A percentile compares a stretch with the other conserved stretches of the same genome.
These are phyloP conservation scores for Galerucella pusilla DNA, from an alignment of 2,888 invertebrate genomes.

Conservation along the genomic window DNA sequence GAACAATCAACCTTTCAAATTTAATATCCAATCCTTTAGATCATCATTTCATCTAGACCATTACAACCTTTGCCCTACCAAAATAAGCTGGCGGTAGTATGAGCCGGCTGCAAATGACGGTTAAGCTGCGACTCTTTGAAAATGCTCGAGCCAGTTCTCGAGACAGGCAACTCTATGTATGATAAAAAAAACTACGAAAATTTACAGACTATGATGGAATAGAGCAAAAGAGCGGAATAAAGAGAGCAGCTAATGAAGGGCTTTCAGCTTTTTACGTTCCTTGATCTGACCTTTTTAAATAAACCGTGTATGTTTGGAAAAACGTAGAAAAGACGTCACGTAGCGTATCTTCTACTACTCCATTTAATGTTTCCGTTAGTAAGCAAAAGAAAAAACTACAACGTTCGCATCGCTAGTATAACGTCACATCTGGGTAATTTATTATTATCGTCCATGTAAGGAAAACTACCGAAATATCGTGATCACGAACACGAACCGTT, in stretches of 20 bases:
- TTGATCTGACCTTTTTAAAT: not conserved
- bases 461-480: conserved; percentile 14
- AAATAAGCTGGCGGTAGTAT: not conserved
- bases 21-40: not conserved
- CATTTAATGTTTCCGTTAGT: not conserved
- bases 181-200: not conserved
- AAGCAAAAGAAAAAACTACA: not conserved
- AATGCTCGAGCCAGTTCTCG: not conserved
- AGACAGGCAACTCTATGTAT: not conserved
- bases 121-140: not conserved
- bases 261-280: not conserved
- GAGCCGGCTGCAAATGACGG: not conserved
- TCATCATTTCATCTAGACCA: not conserved
- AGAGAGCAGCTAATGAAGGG: not conserved
- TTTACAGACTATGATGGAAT: not conserved
- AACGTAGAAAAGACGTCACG: not conserved
- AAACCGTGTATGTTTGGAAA: not conserved
- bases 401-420: not conserved
- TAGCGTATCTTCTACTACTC: not conserved
- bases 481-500: conserved; percentile 18
- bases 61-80: not conserved
- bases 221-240: not conserved
- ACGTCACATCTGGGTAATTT: not conserved
- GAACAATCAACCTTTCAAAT: not conserved
- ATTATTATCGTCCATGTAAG: conserved; percentile 8